Base-by-base conservation (phyloP, 2,797 vertebrate genomes). In the Hemitrygon akajei region DNA sequence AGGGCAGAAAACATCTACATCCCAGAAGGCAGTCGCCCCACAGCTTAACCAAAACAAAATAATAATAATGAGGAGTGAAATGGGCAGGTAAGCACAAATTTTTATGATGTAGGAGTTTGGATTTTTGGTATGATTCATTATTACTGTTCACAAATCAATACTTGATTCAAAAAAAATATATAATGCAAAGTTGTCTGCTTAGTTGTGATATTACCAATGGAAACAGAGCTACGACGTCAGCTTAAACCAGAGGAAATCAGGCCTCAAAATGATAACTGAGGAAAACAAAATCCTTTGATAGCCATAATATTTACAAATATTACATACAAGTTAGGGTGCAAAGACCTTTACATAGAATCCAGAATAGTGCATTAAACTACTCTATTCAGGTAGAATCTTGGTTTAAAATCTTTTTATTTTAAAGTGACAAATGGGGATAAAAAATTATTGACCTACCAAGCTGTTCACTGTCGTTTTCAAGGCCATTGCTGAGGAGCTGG, bases 391-490 rank as follows among this genome's bases (percentile, higher is more conserved):
- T 47, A 47, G 37, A 92, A 92, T 37, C 40, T 75, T 25, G 27
- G 47, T 16, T 27, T 30, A 93, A n/a, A 20, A 47, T 4, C 25
- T 47, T 91, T 93, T 25, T 47, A 47, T 69, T 69, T 9, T 63
- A 87, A 63, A 7, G 30, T 18, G 47, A 89, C 12, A 34, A 56
- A 56, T 27, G 14, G 75, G 1, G 47, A 6, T 92, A 92, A 73
- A 92, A 76, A 56, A 47, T n/a, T 27, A 93, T 56, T 56, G 27
- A 58, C 95, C 63, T 96, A 98, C 97, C 97, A 94, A 97, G 96
- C 95, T 97, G 96, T 93, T 97, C 96, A 93, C 95, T 96, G 94
- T 97, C 96, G 96, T 97, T 97, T 95, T 98, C 97, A 20, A 97
- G 96, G 16, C 97, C 97, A 7, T 98, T 97, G 94, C 97, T 96